phyloP scores from a whole-genome alignment of 2,113 vertebrate species.

The Hippocampus mohnikei region DNA sequence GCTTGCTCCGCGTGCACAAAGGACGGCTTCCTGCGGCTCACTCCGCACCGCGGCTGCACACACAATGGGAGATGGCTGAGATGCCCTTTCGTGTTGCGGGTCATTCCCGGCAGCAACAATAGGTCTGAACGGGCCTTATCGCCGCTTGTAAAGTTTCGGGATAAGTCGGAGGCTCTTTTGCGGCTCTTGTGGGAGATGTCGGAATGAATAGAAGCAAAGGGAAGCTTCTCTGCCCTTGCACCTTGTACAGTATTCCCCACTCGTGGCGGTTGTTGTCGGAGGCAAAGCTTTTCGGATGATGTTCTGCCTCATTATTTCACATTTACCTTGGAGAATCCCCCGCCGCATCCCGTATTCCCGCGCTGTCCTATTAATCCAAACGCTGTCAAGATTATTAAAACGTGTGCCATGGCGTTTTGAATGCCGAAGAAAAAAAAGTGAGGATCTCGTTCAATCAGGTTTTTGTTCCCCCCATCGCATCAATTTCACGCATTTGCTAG shows the following conservation, averaged over 20 bases:
- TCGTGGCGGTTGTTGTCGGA: not conserved
- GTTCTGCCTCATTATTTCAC: slow-evolving; percentile 43
- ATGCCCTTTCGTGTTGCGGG: slow-evolving; percentile 63
- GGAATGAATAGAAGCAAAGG: slow-evolving; percentile 34
- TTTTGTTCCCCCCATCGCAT: not conserved
- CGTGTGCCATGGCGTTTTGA: slow-evolving; percentile 17
- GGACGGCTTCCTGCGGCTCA: slow-evolving; percentile 21
- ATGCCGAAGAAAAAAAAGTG: not conserved
- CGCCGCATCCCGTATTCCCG: slow-evolving; percentile 1
- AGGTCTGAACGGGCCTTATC: slow-evolving; percentile 63
- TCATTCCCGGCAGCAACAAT: slow-evolving; percentile 54
- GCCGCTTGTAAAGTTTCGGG: slow-evolving; percentile 60
- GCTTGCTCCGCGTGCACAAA: slow-evolving; percentile 10
- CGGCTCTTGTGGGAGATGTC: slow-evolving; percentile 48
- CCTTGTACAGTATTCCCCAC: not conserved
- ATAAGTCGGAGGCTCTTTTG: slow-evolving; percentile 49
- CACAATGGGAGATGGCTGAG: slow-evolving; percentile 61
- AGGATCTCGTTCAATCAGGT: not conserved
- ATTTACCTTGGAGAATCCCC: slow-evolving; percentile 26
- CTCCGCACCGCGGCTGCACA: slow-evolving; percentile 41
- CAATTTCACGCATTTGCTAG: not conserved
- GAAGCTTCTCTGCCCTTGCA: slow-evolving; percentile 37
- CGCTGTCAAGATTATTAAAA: slow-evolving; percentile 41
- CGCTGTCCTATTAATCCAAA: slow-evolving; percentile 37
- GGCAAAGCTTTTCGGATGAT: slow-evolving; percentile 15